Evolutionary conservation across 2,797 vertebrate genomes (phyloP), one percentile per base, ranked within the genome.

Genomic region (Epinephelus awoara): DNA sequence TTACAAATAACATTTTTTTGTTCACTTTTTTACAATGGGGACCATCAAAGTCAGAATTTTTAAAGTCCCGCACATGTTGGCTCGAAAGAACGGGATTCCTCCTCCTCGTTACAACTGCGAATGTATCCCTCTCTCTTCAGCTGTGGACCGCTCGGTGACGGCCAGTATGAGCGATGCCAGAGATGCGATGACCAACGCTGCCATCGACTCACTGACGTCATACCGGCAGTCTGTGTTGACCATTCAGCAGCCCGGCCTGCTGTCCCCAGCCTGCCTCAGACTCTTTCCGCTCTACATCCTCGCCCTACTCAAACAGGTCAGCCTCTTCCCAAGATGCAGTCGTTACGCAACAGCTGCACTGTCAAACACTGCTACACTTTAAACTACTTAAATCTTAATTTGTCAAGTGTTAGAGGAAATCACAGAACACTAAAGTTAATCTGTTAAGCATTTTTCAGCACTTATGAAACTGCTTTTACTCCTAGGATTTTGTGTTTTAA

Each of bases 241-340:
- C 86, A 88, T 97, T 86, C 97, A 98, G 17, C 98, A 99, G 78
- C 97, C 97, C 0, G 98, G 98, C 2, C 96, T 99, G 44, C 94
- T 97, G 69, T 94, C 96, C 19, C 98, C 98, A 0, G 87, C 87
- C 87, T 97, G 97, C 0, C 94, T 99, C 67, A 86, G 96, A 4
- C 97, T 99, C 78, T 97, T 99, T 66, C 97, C 98, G 0, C 96
- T 99, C 18, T 97, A 95, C 73, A 91, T 98, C 12, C 94, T 99
- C 54, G 98, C 97, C 27, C 96, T 99, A 77, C 93, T 99, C 56
- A 99, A 99, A 90, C 98, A 99, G 96, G 98, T 98, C 2, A 0
- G 15, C 4, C 42, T 9, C 23, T 51, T 55, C 44, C 27, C 51
- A 21, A 23, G 0, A 23, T 61, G 1, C 15, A 54, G 15, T 66